Base-by-base conservation (phyloP, 2,888 invertebrate genomes). In the Aporophyla nigra region DNA sequence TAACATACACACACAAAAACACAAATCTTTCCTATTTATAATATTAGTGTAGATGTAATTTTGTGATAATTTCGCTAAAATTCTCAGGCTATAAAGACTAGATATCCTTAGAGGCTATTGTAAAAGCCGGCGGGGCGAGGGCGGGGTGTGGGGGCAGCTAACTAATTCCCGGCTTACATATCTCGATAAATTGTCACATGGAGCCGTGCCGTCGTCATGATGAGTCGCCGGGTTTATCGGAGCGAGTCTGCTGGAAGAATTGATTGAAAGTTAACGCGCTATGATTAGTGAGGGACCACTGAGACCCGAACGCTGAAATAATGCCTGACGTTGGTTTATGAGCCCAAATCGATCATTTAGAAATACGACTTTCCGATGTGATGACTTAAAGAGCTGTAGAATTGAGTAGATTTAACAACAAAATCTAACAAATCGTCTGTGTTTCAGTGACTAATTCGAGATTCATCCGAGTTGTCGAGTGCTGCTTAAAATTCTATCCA, bases 201-300 rank as follows among this genome's bases (percentile, higher is more conserved):
- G 82, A 80, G 80, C 78, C 74, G 56, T 46, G 67, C 62, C 21
- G 56, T 51, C 76, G 86, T 86, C 87, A 82, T 78, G 83, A 83
- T 85, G 81, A 86, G 76, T 76, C 79, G 74, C 40, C 66, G 75
- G 63, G 76, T 74, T 82, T 86, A 86, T 86, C 83, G 79, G 83
- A 82, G 16, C 84, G 82, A 89, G 77, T 87, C 84, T 84, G 67
- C 71, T 77, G 84, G 86, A 87, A 89, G 86, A 87, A 88, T 90
- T 89, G 88, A 90, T 89, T 90, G 87, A 87, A 86, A 86, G 86
- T 86, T 89, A 89, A 89, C 77, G 75, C 72, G 79, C 71, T 65
- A 68, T 83, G 82, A 87, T 86, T 84, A 89, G 83, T 82, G 69
- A 33, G 62, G 65, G 69, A 16, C 73, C 54, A 27, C 69, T 19